Evolutionary conservation across 2,797 vertebrate species (phyloP), one percentile per base, ranked within the genome.

Genomic region (Sebastes matsubarae): DNA sequence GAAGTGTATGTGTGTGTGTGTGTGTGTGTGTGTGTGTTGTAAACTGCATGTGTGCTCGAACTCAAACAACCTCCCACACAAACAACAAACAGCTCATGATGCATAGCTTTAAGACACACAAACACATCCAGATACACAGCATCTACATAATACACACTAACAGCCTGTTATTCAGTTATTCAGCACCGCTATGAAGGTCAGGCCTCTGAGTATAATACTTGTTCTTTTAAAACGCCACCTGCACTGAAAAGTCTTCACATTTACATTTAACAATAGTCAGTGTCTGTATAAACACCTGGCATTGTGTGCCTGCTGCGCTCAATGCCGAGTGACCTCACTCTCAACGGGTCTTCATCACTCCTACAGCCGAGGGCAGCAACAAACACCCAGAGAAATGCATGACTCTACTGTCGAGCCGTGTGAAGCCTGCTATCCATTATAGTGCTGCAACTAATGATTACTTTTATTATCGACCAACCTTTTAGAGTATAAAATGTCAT

Each of bases 61-160:
- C 66, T 78, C 68, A 42, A 69, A 78, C 80, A 27, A 5, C 75
- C 84, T 85, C 86, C 81, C 77, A 84, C 88, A 65, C 81, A 72
- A 80, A 74, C 27, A 75, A 60, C 38, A 81, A 66, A 34, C 75
- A 13, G 60, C 83, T 55, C 50, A 42, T 59, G 16, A 65, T 10
- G 57, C 50, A 32, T 1, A 18, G 29, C 64, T 81, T 59, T 22
- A 73, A 87, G 67, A 46, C 52, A 11, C 70, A 61, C 60, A 69
- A 65, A 55, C 71, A 25, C 65, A 24, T 52, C 8, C 42, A 61
- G 46, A 80, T 7, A 54, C 30, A 6, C 29, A 7, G 18, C 22
- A 29, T 61, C 0, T 36, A 81, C 30, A 57, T 27, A 12, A 50
- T 9, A 6, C 42, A 13, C 12, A 72, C 69, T 16, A 54, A 70